These are phyloP conservation scores for Siphonodentalium dalli DNA, from an alignment of 2,888 invertebrate species.

Conservation along the genomic window DNA sequence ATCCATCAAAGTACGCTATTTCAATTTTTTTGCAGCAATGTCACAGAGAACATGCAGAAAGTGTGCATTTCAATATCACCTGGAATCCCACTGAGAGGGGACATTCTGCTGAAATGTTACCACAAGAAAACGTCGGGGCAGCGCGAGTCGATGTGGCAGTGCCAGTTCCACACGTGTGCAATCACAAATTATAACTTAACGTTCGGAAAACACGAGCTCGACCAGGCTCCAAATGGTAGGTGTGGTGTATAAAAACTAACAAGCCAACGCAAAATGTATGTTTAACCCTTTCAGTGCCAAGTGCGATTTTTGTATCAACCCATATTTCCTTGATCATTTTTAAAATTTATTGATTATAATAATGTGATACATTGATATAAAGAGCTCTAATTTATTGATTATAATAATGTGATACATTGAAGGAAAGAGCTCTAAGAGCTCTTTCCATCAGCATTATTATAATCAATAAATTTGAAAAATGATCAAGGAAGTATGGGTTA, in stretches of 20 bases:
- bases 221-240: constrained; percentile 82
- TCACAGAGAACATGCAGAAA: constrained; percentile 73
- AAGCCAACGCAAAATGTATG: no score
- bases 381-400: no score
- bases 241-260: not conserved
- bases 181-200: constrained; percentile 83
- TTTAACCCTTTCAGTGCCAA: no score
- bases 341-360: no score
- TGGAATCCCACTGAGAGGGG: constrained; percentile 82
- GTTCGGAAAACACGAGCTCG: constrained; percentile 86
- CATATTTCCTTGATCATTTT: no score
- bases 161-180: constrained; percentile 94
- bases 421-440: no score
- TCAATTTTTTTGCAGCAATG: constrained; percentile 66
- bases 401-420: no score
- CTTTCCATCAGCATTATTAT: no score
- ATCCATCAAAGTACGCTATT: not conserved
- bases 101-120: constrained; percentile 90
- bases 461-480: no score
- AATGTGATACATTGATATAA: no score
- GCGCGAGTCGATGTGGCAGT: constrained; percentile 80
- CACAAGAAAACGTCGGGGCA: constrained; percentile 69
- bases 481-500: no score
- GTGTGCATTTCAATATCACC: constrained; percentile 77
- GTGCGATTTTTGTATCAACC: no score